Evolutionary conservation across 2,888 invertebrate species (phyloP).

Genomic region (Cantharis nigra): DNA sequence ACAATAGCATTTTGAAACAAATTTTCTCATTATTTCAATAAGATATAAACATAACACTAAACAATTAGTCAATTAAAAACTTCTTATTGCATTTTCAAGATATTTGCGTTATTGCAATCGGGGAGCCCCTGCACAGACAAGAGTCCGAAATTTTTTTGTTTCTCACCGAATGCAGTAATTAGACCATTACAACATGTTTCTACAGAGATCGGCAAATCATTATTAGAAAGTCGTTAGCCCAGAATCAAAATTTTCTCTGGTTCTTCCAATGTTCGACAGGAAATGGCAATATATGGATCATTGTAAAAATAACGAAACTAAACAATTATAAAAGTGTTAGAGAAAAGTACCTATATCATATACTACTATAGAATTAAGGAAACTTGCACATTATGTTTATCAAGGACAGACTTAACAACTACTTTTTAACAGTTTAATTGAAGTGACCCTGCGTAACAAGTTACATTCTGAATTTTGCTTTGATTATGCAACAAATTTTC

Average conservation of each 20-base stretch:
- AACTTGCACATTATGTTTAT: background rate
- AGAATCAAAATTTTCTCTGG: background rate
- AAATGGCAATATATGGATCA: background rate
- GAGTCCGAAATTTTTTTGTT: too few relatives aligned
- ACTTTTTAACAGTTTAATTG: background rate
- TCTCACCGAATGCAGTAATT: background rate
- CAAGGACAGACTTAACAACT: background rate
- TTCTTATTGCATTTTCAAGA: background rate
- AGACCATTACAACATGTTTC: background rate
- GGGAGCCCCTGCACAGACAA: too few relatives aligned
- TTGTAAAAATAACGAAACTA: background rate
- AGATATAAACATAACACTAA: too few relatives aligned
- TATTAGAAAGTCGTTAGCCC: background rate
- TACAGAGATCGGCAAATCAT: background rate
- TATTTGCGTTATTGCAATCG: background rate
- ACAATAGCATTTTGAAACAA: background rate
- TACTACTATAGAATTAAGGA: background rate
- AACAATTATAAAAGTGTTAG: background rate
- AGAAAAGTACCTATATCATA: background rate
- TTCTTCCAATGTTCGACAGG: background rate
- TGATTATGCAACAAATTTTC: background rate
- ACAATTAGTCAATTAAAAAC: background rate
- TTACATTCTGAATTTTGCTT: background rate
- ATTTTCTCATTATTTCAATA: background rate
- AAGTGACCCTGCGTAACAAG: background rate